Evolutionary conservation across 1,140 invertebrate species (phyloP), one percentile per base, ranked within the genome.

Genomic region (Venustaconcha ellipsiformis): DNA sequence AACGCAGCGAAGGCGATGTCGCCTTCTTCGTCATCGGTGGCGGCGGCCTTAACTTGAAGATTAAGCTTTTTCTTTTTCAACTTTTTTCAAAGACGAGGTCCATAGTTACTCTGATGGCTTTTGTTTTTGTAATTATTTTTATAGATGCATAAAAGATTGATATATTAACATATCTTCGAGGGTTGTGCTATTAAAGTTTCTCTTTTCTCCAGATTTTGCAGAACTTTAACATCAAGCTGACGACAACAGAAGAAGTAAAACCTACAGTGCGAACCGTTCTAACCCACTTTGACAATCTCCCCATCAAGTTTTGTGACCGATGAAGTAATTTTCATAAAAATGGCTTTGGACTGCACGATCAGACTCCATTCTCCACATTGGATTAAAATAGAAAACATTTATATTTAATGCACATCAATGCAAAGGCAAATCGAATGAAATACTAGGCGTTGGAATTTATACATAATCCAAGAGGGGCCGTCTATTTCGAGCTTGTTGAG

Each of bases 231-330:
- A 62, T 83, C 26, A 70, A 76, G 37, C 79, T 80, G 14, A 79
- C 76, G 58, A 67, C 77, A 30, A 74, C 75, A 13, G 79, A 78
- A 57, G 76, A 80, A 59, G 76, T 85, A 23, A 85, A 80, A 15
- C 84, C 84, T 13, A 73, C 67, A 17, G 84, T 83, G 23, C 68
- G 84, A 23, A 85, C 84, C 17, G 80, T 83, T 67, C 72, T 85
- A 17, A 83, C 84, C 14, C 80, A 81, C 5, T 82, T 82, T 0
- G 78, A 82, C 6, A 74, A 85, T 67, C 76, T 85, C 1, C 82
- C 82, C 13, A 74, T 83, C 15, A 72, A 81, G 55, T 83, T 85
- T 63, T 60, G 78, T 14, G 83, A 83, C 56, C 81, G 83, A 66
- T 83, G 79, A 79, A 48, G 37, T 8, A 48, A 48, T 48, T 48